Conservation (phyloP, 2,888 invertebrate species). For the Clistopyga incitator region DNA sequence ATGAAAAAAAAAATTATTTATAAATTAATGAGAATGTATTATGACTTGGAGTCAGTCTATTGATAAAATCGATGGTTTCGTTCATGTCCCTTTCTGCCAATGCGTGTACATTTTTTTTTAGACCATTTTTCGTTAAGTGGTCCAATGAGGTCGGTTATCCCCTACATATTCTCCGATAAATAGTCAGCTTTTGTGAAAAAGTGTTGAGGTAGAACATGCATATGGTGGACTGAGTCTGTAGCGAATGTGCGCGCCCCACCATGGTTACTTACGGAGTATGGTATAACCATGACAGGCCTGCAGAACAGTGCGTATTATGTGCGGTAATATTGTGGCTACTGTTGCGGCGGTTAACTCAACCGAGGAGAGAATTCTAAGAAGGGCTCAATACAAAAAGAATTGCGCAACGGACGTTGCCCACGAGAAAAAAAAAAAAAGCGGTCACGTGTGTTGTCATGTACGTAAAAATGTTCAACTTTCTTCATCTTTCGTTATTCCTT, state of each 20-base stretch:
- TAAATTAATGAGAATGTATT: too few relatives aligned
- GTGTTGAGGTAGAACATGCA: background rate
- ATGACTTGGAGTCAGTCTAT: too few relatives aligned
- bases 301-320: slow-evolving; percentile 45
- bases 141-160: too few relatives aligned
- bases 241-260: background rate
- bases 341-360: slow-evolving; percentile 40
- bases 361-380: slow-evolving; percentile 54
- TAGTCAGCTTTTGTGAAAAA: background rate
- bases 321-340: slow-evolving; percentile 59
- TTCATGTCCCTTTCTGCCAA: too few relatives aligned
- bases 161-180: background rate
- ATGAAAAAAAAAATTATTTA: too few relatives aligned
- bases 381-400: slow-evolving; percentile 26
- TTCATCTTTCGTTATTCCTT: background rate
- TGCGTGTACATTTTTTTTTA: too few relatives aligned
- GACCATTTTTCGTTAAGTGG: too few relatives aligned
- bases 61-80: too few relatives aligned
- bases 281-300: slow-evolving; percentile 43
- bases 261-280: slow-evolving; percentile 5
- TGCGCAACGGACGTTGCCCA: slow-evolving; percentile 29
- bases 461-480: background rate
- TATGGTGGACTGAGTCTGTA: background rate
- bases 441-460: background rate
- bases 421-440: background rate